phyloP scores from a whole-genome alignment of 2,888 invertebrate species.

The Blastobasis lacticolella region DNA sequence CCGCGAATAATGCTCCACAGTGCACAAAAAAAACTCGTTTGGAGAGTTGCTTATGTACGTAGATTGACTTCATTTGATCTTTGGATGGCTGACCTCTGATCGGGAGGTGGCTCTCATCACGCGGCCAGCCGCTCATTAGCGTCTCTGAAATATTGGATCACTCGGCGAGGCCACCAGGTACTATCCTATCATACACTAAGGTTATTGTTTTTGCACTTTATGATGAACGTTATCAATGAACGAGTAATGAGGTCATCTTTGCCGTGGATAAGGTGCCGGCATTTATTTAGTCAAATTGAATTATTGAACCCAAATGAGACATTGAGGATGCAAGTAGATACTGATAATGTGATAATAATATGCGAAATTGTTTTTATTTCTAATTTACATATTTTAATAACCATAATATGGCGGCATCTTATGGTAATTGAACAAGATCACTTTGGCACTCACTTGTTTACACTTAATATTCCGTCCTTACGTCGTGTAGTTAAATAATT shows the following conservation, averaged over 20 bases:
- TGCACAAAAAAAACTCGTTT: no score
- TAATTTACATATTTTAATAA: no score
- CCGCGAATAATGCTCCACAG: no score
- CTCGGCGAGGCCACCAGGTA: slow-evolving; percentile 18
- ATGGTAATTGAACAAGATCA: no score
- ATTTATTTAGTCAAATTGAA: no score
- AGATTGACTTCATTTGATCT: slow-evolving; percentile 17
- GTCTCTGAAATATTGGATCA: slow-evolving; percentile 21
- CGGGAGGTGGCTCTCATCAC: slow-evolving; percentile 16
- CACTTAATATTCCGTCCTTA: no score
- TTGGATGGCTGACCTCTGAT: slow-evolving; percentile 19
- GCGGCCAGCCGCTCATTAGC: slow-evolving; percentile 17
- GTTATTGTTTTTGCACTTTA: neutral
- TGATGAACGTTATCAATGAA: neutral
- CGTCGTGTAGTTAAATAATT: no score
- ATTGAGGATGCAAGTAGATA: neutral
- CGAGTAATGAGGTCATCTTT: neutral
- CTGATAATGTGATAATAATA: neutral
- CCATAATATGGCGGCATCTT: no score
- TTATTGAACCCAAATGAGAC: neutral
- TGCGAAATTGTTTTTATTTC: no score
- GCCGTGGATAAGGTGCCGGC: neutral
- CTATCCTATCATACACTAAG: neutral
- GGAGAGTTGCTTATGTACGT: neutral
- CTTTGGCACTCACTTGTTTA: no score